phyloP scores from a whole-genome alignment of 2,888 invertebrate species.

The Mayetiola destructor region DNA sequence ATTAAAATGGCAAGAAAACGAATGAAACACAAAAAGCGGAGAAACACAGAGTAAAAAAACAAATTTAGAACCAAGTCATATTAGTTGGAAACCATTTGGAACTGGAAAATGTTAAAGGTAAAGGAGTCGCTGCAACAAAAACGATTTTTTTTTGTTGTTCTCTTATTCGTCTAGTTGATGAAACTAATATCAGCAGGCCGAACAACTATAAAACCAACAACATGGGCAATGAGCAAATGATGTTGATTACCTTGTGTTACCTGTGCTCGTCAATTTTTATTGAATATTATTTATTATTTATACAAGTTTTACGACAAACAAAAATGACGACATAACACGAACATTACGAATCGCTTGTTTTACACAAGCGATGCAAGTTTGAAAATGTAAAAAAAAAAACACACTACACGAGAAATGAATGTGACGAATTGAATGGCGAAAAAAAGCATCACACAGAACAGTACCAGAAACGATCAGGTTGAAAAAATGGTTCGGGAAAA shows the following conservation, averaged over 20 bases:
- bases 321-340: slow-evolving; percentile 12
- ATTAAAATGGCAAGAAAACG: too few relatives aligned
- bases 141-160: too few relatives aligned
- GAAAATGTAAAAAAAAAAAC: not conserved
- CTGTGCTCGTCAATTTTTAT: slow-evolving; percentile 15
- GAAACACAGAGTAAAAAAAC: not conserved
- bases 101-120: too few relatives aligned
- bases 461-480: too few relatives aligned
- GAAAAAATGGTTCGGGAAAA: too few relatives aligned
- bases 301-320: slow-evolving; percentile 10
- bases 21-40: not conserved
- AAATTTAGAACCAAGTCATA: too few relatives aligned
- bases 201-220: not conserved
- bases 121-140: too few relatives aligned
- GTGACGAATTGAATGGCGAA: not conserved
- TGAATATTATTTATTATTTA: slow-evolving; percentile 11
- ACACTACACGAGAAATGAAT: not conserved
- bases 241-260: slow-evolving; percentile 14
- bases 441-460: not conserved
- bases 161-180: too few relatives aligned
- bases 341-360: slow-evolving; percentile 6
- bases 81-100: too few relatives aligned
- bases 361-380: too few relatives aligned
- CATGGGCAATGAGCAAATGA: slow-evolving; percentile 8
- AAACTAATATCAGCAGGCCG: too few relatives aligned